A percentile compares a stretch with the other conserved stretches of the same genome.
These are phyloP conservation scores for Cisticola juncidis DNA, from an alignment of 2,113 vertebrate genomes.

Conservation along the genomic window DNA sequence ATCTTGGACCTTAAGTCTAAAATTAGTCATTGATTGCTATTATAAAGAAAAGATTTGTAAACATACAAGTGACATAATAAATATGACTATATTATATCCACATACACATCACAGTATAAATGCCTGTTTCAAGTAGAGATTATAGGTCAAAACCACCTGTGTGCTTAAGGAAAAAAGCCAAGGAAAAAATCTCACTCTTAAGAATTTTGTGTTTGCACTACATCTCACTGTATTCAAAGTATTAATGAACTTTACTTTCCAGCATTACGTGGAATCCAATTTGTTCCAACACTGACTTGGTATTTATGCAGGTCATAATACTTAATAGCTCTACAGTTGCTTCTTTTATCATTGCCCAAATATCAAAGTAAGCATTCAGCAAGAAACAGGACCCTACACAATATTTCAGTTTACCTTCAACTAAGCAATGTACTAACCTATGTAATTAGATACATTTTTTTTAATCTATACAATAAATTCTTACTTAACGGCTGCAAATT, in stretches of 20 bases:
- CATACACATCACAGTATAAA: neutral
- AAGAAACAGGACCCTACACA: neutral
- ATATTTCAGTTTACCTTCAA: neutral
- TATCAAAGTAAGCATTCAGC: neutral
- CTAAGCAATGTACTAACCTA: neutral
- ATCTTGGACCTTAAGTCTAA: neutral
- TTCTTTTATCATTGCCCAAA: neutral
- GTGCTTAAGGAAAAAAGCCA: neutral
- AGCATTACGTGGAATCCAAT: neutral
- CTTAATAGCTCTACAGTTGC: neutral
- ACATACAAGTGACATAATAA: neutral
- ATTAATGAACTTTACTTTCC: neutral
- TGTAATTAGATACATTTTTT: neutral
- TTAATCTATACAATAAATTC: neutral
- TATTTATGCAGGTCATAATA: neutral
- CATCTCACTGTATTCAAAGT: neutral
- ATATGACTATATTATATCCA: neutral
- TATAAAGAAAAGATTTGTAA: neutral
- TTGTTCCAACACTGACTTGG: neutral
- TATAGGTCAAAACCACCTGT: neutral
- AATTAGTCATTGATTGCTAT: neutral
- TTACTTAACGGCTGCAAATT: neutral
- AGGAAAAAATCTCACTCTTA: neutral
- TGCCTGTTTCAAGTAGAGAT: neutral
- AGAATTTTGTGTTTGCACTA: neutral